Base-by-base conservation (phyloP, 2,888 invertebrate species). In the Panopea generosa region DNA sequence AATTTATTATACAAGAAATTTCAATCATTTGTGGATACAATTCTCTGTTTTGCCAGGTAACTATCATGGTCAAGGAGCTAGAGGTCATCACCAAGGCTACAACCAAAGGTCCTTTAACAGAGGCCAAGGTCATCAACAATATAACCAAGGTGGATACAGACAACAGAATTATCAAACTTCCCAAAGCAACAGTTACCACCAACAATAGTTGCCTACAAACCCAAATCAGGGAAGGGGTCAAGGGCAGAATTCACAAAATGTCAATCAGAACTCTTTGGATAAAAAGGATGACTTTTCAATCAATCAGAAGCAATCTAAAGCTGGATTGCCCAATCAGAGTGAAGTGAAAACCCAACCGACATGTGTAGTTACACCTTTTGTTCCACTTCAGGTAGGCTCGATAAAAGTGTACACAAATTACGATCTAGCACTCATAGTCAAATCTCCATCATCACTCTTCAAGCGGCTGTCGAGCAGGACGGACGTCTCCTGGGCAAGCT, bases 301-400 rank as follows among this genome's bases (percentile, higher is more conserved):
- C 43, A 62, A 63, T 62, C 62, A 77, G 26, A 66, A 71, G 43
- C 66, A 61, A 49, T 67, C 45, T 70, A 76, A 81, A 40, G 24
- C 29, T 27, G 55, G 63, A 29, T 20, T 53, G 27, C 38, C 63
- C 43, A 45, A 45, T 40, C 40, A 24, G 43, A 20, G 18, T 27
- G 78, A 74, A 53, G 72, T 47, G 27, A 73, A 77, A 67, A 59
- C 52, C 24, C 59, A 81, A 74, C 67, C 84, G 68, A 65, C 72
- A 18, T 65, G 74, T 68, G 68, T 78, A 3, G 72, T 72, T 38
- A 70, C 67, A 29, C 69, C 63, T 14, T 89, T 89, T 82, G 84
- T 89, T 29, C 89, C 89, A 1, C 62, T 89, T 22, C 89, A 89
- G 87, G 89, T 88, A 74, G 57, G 18, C n/a, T n/a, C n/a, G n/a